Conservation (phyloP, 2,797 vertebrate genomes). For the Lithobates pipiens region DNA sequence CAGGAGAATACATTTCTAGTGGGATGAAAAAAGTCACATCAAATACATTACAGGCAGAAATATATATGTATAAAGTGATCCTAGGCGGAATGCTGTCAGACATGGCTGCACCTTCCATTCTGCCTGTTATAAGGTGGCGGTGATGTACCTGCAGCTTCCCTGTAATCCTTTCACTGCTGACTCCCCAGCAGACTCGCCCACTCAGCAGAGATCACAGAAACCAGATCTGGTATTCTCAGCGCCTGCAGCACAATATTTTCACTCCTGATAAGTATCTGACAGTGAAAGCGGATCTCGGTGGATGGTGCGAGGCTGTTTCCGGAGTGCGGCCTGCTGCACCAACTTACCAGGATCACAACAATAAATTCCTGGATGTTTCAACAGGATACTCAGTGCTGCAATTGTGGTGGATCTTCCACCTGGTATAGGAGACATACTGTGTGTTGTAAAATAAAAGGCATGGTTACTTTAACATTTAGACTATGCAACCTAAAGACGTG, state of each 20-base stretch:
- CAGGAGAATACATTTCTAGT: too few species aligned
- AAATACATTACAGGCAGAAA: too few species aligned
- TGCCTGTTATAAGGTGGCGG: too few species aligned
- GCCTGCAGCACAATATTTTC: conserved; percentile 51
- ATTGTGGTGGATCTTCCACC: not conserved
- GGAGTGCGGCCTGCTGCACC: not conserved
- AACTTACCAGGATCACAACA: not conserved
- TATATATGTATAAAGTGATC: too few species aligned
- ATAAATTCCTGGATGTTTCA: not conserved
- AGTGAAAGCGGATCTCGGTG: conserved; percentile 41
- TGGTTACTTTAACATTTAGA: too few species aligned
- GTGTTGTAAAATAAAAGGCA: too few species aligned
- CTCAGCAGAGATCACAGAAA: conserved; percentile 32
- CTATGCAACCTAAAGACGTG: too few species aligned
- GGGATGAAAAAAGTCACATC: too few species aligned
- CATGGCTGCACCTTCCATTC: not conserved
- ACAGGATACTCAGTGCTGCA: not conserved
- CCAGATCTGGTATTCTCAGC: conserved; percentile 26
- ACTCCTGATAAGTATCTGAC: conserved; percentile 55
- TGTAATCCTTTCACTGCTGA: not conserved
- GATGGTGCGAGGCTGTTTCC: not conserved
- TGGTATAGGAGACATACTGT: too few species aligned
- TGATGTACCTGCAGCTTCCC: not conserved
- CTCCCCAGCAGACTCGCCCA: not conserved
- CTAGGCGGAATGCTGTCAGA: not conserved